Evolutionary conservation across 2,113 vertebrate species (phyloP).

Genomic region (Marmota flaviventris): DNA sequence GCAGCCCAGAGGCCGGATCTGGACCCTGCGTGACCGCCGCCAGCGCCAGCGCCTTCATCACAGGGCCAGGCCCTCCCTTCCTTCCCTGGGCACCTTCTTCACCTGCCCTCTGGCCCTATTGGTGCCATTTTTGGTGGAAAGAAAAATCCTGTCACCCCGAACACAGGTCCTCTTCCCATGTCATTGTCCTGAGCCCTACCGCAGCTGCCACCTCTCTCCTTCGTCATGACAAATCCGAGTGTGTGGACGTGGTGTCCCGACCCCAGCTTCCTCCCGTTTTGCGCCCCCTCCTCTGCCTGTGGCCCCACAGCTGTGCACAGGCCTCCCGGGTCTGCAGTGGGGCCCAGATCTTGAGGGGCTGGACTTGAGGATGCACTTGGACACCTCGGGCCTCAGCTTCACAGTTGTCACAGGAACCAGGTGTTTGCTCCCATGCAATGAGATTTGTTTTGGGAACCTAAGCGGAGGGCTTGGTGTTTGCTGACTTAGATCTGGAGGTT

Average conservation of each 20-base stretch:
- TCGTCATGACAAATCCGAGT: no score
- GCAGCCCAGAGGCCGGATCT: background rate
- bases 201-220: background rate
- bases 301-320: background rate
- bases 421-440: no score
- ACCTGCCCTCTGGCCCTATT: no score
- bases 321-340: background rate
- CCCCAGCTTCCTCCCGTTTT: background rate
- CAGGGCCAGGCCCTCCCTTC: no score
- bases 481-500: background rate
- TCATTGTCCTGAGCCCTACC: background rate
- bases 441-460: background rate
- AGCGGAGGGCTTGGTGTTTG: background rate
- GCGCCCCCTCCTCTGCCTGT: background rate
- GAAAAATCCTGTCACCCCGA: background rate
- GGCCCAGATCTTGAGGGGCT: fast-evolving
- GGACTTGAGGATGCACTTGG: background rate
- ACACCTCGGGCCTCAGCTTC: fast-evolving
- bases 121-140: background rate
- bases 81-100: no score
- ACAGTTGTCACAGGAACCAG: background rate
- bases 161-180: no score
- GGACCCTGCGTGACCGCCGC: no score
- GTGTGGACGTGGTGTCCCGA: fast-evolving
- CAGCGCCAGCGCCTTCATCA: no score